Conservation (phyloP, 2,113 vertebrate species). For the Pimephales promelas region DNA sequence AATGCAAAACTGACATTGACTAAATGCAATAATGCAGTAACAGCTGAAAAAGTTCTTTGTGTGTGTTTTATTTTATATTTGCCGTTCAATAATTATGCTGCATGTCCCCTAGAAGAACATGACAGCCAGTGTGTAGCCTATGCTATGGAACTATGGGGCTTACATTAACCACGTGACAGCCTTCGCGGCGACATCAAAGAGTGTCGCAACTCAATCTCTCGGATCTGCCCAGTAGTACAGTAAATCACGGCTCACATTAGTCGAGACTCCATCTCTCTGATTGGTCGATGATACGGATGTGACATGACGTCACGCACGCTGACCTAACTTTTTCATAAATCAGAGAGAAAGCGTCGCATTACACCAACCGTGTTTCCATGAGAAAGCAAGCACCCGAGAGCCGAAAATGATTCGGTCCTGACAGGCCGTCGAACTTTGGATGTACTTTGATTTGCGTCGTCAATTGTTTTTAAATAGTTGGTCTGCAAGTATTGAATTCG, state of each 20-base stretch:
- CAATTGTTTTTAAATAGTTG: background rate
- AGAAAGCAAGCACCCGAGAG: background rate
- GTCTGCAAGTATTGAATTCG: background rate
- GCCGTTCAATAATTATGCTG: no score
- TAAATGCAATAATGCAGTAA: no score
- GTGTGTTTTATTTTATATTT: no score
- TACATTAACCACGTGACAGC: no score
- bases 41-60: no score
- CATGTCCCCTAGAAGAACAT: no score
- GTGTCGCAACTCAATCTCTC: no score
- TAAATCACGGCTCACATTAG: constrained; percentile 26
- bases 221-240: background rate
- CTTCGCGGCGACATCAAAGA: no score
- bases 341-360: constrained; percentile 7
- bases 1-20: no score
- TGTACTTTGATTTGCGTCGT: background rate
- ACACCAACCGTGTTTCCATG: background rate
- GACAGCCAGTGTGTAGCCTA: no score
- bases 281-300: constrained; percentile 3
- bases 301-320: background rate
- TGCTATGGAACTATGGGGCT: no score
- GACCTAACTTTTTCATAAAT: background rate
- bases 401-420: constrained; percentile 18
- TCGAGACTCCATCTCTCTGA: background rate
- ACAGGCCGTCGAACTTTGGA: constrained; percentile 1